Base-by-base conservation (phyloP, 1,140 invertebrate species). In the Chionoecetes opilio region DNA sequence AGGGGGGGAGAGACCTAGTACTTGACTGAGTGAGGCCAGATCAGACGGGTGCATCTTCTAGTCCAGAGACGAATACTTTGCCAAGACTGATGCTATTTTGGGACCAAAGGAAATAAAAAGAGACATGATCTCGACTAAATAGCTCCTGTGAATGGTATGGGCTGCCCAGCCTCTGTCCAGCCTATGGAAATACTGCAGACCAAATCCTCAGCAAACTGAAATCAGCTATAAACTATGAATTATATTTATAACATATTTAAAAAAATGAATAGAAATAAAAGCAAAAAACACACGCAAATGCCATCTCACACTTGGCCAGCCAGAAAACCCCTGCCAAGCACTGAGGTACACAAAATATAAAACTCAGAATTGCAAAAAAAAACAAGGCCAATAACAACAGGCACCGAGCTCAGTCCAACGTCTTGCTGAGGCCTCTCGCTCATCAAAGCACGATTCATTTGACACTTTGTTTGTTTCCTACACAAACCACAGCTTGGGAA, bases 101-200 rank as follows among this genome's bases (percentile, higher is more conserved):
- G 90, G 89, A 82, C 94, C 82, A 95, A 94, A 94, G n/a, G 6
- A 75, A 75, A 75, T n/a, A 75, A 75, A 75, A 75, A 75, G 8
- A 75, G 63, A n/a, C n/a, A 95, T 31, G 88, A 86, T 91, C 89
- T 95, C 86, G 35, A 95, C 94, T 95, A 95, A 95, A 95, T 92
- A 95, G 94, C 94, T 95, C 94, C 94, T 95, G 94, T 95, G 94
- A 95, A 95, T 95, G 90, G 94, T 91, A 95, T 95, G 94, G 94
- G 89, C 94, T 90, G 94, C 94, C 94, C 94, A 95, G 94, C 94
- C 89, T 95, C 89, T 91, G 89, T 95, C 89, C 94, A 95, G 90
- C 94, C 90, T 95, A 95, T 63, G 53, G 90, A 92, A 95, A 95
- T 90, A 95, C 94, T 63, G 94, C 94, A 87, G 94, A 95, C 94